These are phyloP conservation scores for Salvelinus fontinalis DNA, from an alignment of 2,113 vertebrate species.

Conservation along the genomic window DNA sequence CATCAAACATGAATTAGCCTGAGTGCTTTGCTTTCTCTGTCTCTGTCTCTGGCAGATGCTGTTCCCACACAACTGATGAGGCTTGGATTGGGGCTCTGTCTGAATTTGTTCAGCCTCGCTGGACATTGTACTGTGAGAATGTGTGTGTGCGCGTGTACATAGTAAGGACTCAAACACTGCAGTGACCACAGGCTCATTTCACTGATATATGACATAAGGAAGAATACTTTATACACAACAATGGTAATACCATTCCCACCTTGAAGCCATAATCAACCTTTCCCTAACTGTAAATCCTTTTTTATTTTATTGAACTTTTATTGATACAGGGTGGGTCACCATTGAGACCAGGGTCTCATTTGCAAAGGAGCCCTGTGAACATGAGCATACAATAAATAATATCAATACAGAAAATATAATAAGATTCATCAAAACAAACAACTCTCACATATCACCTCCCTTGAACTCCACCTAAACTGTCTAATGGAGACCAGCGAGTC, in stretches of 20 bases:
- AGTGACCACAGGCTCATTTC: slow-evolving; percentile 1
- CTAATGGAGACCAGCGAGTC: too few species aligned
- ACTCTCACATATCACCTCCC: too few species aligned
- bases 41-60: slow-evolving; percentile 4
- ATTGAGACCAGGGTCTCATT: too few species aligned
- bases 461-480: too few species aligned
- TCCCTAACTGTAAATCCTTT: slow-evolving; percentile 19
- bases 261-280: slow-evolving; percentile 64
- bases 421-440: too few species aligned
- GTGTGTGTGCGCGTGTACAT: neutral
- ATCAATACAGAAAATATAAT: too few species aligned
- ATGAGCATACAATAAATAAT: too few species aligned
- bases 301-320: too few species aligned
- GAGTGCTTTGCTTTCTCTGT: slow-evolving; percentile 31
- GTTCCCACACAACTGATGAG: slow-evolving; percentile 14
- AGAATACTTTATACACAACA: slow-evolving; percentile 34
- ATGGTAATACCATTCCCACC: slow-evolving; percentile 56
- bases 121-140: slow-evolving; percentile 25
- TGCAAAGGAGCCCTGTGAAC: too few species aligned
- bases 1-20: slow-evolving; percentile 34
- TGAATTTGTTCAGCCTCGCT: neutral
- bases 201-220: slow-evolving; percentile 41
- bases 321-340: too few species aligned
- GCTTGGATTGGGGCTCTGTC: neutral
- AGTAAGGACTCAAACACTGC: neutral